Evolutionary conservation across 2,888 invertebrate genomes (phyloP), one percentile per base, ranked within the genome.

Genomic region (Herminia tarsipennalis): DNA sequence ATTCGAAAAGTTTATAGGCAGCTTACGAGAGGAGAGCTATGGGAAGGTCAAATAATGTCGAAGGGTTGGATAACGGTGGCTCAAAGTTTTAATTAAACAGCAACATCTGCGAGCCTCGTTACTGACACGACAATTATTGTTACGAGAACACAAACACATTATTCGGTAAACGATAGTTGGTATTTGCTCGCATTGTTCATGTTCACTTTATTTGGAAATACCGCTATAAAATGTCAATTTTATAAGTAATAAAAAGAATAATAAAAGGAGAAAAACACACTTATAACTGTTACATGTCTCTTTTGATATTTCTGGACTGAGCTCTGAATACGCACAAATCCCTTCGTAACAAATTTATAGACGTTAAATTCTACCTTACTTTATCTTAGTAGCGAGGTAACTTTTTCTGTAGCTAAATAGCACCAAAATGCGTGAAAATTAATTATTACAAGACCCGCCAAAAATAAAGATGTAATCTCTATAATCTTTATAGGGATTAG

Each of bases 1-100:
- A 62, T 73, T 65, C 48, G 57, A 60, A 78, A 83, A 84, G 71
- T 83, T 85, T 79, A 81, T 71, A 67, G 70, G 67, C 70, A 65
- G 73, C 71, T 76, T 70, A 72, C 69, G 69, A 66, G 64, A 55
- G 54, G 59, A 58, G 64, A 63, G 70, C 67, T 67, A 76, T 71
- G 61, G 70, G 69, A 70, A 72, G 76, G 76, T 78, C 78, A 81
- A 81, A 84, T 86, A 87, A 78, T 71, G 72, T 77, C 78, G 78
- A 81, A 83, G 82, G 87, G 81, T 70, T 70, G 75, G 72, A 77
- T 83, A 83, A 78, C 76, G 79, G 78, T 75, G 72, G 78, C 70
- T 77, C 76, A 83, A 88, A 88, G 83, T 89, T 90, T 90, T 88
- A 88, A 89, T 89, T 84, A 88, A 88, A 87, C 77, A 82, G 82